Base-by-base conservation (phyloP, 2,113 vertebrate species). In the Etheostoma cragini region DNA sequence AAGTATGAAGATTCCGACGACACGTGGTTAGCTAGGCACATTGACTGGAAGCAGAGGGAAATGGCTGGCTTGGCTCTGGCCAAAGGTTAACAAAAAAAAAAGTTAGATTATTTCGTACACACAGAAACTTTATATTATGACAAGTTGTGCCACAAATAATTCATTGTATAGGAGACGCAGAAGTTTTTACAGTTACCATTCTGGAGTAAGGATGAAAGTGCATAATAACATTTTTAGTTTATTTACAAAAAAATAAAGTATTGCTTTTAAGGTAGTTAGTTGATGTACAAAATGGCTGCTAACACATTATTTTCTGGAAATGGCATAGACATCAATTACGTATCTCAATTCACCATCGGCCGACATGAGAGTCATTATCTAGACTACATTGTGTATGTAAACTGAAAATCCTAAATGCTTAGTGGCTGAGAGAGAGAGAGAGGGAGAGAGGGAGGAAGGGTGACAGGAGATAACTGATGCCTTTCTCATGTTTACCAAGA, bases 401-500 rank as follows among this genome's bases (percentile, higher is more conserved):
- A 53, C 11, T 30, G 30, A 30, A 30, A 30, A 3, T 30, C 3
- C 30, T 30, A 30, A 30, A 21, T 53, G 65, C 22, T 69, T 17
- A 26, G 33, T 16, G 30, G 11, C 17, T 11, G 2, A 62, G 57
- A 53, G 15, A 70, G 54, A 45, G 61, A 7, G 30, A 68, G 13
- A 10, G 30, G 16, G 64, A 38, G 30, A 30, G 30, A 30, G 30
- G 3, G 30, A 30, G 30, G 33, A 24, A 62, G 24, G 35, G 15
- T 21, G 56, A 75, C n/a, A 57, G 8, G 24, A 19, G 19, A 46
- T 47, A 22, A 24, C 56, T 33, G 47, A 69, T 63, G 62, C 52
- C 24, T 64, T 56, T 72, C 60, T 72, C 26, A 16, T 42, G 47
- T 63, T 49, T 54, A 64, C 56, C 26, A 54, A 49, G 52, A 52